Evolutionary conservation across 2,888 invertebrate species (phyloP).

Genomic region (Morpho deidamia): DNA sequence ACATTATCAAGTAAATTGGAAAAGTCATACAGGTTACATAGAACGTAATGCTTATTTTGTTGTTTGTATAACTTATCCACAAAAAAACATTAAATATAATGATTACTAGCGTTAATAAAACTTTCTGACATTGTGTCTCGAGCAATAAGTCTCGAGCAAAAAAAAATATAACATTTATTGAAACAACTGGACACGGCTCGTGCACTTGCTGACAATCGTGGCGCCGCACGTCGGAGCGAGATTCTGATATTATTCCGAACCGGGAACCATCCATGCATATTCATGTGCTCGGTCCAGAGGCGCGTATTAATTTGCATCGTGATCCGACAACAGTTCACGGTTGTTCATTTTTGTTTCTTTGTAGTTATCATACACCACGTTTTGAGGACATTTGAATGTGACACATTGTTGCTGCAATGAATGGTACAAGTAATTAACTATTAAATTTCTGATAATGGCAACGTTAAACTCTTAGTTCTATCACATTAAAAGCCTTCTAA

Average conservation of each 20-base stretch:
- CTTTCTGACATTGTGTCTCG: not conserved
- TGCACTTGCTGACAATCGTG: slow-evolving; percentile 13
- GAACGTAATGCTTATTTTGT: no score
- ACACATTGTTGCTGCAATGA: not conserved
- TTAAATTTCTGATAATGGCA: no score
- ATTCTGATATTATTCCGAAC: slow-evolving; percentile 19
- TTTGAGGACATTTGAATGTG: slow-evolving; percentile 26
- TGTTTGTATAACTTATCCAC: no score
- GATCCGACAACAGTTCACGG: slow-evolving; percentile 53
- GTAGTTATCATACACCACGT: slow-evolving; percentile 30
- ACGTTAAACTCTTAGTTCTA: no score
- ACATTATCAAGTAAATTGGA: no score
- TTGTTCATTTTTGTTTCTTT: slow-evolving; percentile 65
- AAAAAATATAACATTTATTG: slow-evolving; percentile 14
- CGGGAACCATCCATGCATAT: slow-evolving; percentile 63
- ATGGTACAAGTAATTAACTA: no score
- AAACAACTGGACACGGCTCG: slow-evolving; percentile 14
- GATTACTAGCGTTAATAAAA: not conserved
- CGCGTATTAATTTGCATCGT: slow-evolving; percentile 76
- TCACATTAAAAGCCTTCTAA: no score
- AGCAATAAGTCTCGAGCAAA: not conserved
- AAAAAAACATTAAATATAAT: no score
- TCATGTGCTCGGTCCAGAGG: slow-evolving; percentile 65
- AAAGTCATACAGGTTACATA: no score
- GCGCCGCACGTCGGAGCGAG: slow-evolving; percentile 29